Evolutionary conservation across 2,113 vertebrate species (phyloP).

Genomic region (Mus pahari): DNA sequence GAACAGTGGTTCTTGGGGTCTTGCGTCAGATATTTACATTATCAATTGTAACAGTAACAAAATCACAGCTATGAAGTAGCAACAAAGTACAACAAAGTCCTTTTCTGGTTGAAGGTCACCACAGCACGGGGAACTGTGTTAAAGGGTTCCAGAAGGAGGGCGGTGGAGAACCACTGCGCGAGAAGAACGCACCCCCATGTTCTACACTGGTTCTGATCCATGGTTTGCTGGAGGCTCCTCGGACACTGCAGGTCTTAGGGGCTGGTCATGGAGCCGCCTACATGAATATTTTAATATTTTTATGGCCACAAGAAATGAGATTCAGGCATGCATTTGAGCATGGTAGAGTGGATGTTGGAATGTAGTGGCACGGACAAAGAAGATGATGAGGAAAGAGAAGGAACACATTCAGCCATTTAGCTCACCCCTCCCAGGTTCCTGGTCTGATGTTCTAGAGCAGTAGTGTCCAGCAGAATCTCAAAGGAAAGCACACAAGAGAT

Average conservation of each 20-base stretch:
- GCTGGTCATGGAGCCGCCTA: background rate
- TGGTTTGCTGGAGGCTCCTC: background rate
- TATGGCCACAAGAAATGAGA: background rate
- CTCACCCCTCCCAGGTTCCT: background rate
- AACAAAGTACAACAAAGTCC: background rate
- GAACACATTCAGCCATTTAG: background rate
- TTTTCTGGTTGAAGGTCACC: background rate
- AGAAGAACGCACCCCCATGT: background rate
- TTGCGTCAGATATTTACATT: background rate
- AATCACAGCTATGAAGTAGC: background rate
- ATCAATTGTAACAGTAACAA: background rate
- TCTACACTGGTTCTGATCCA: background rate
- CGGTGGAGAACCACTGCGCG: background rate
- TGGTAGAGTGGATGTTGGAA: background rate
- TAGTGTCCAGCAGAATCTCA: background rate
- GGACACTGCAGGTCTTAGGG: slow-evolving; percentile 13
- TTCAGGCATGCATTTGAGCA: background rate
- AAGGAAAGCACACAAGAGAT: background rate
- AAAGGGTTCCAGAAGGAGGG: background rate
- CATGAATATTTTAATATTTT: background rate
- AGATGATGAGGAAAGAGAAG: background rate
- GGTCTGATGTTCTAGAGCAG: background rate
- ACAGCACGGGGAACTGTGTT: background rate
- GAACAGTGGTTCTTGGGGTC: background rate
- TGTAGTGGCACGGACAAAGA: background rate